phyloP scores from a whole-genome alignment of 2,797 vertebrate genomes.

The Ctenochaetus hawaiiensis region DNA sequence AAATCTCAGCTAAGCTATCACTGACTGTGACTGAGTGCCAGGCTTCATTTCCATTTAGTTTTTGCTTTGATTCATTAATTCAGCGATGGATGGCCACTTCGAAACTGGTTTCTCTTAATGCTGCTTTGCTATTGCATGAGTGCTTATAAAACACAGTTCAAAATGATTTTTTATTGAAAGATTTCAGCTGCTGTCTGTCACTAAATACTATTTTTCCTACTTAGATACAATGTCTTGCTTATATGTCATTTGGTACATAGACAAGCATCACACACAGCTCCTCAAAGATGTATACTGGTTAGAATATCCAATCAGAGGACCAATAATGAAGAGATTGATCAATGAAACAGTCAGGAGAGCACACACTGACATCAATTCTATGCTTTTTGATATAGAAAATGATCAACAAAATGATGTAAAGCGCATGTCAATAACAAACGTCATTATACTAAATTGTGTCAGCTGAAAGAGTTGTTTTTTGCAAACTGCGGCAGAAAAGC shows the following conservation, averaged over 20 bases:
- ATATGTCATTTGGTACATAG: too few relatives aligned
- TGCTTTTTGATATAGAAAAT: too few relatives aligned
- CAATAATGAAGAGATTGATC: not conserved
- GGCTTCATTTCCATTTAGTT: not conserved
- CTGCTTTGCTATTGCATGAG: not conserved
- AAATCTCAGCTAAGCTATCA: not conserved
- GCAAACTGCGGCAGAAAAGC: not conserved
- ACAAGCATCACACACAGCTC: not conserved
- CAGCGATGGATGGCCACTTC: not conserved
- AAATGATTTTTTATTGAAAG: conserved; percentile 6
- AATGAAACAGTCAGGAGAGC: not conserved
- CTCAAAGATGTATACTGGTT: not conserved
- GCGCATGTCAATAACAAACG: too few relatives aligned
- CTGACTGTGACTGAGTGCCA: not conserved
- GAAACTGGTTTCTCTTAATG: not conserved
- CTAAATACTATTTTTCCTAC: not conserved
- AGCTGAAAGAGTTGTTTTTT: too few relatives aligned
- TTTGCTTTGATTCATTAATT: not conserved
- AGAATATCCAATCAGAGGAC: not conserved
- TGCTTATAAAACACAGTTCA: not conserved
- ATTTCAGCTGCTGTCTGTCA: not conserved
- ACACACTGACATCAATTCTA: not conserved
- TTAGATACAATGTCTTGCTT: not conserved
- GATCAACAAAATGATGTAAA: too few relatives aligned
- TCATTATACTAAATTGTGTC: too few relatives aligned